phyloP scores from a whole-genome alignment of 2,113 vertebrate species.

The Grus americana region DNA sequence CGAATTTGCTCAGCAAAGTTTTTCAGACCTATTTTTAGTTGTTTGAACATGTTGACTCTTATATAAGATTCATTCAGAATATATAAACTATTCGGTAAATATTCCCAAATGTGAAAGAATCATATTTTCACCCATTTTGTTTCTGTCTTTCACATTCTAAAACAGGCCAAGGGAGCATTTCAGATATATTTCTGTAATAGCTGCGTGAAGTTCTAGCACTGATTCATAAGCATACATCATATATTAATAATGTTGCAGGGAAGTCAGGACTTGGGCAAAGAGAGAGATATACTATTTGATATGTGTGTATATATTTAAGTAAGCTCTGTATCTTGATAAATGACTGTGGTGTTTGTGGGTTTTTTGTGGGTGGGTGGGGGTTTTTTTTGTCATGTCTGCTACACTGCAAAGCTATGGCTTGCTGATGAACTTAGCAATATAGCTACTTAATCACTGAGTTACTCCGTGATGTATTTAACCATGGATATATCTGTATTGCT shows the following conservation, averaged over 20 bases:
- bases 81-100: constrained; percentile 66
- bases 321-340: not conserved
- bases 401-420: not conserved
- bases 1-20: constrained; percentile 29
- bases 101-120: constrained; percentile 58
- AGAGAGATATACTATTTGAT: not conserved
- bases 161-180: not conserved
- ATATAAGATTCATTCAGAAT: constrained; percentile 67
- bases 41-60: constrained; percentile 70
- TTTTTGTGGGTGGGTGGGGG: too few species aligned
- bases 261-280: not conserved
- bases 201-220: not conserved
- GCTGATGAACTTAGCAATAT: not conserved
- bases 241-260: not conserved
- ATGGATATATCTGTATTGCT: not conserved
- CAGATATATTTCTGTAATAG: not conserved
- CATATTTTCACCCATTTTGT: constrained; percentile 56
- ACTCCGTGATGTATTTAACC: not conserved
- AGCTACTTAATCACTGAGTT: not conserved
- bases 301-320: not conserved
- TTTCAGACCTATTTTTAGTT: constrained; percentile 67
- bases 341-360: not conserved
- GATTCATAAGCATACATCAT: not conserved
- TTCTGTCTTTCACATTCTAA: constrained; percentile 57
- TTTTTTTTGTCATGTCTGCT: not conserved